Conservation (phyloP, 2,113 vertebrate genomes). For the Lophius piscatorius region DNA sequence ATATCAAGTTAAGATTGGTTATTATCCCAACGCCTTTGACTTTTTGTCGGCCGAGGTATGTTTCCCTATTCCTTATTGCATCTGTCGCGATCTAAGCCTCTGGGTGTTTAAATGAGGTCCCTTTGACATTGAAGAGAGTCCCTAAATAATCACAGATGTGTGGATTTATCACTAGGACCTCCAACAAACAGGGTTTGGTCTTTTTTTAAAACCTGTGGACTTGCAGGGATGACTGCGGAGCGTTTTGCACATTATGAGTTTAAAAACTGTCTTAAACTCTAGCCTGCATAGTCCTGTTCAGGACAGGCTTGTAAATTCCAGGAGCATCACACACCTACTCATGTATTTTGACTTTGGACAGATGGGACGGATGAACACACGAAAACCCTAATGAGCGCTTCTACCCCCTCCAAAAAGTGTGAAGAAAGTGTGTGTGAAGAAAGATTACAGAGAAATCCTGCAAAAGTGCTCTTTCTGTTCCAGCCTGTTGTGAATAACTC, state of each 20-base stretch:
- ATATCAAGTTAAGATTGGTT: neutral
- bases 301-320: constrained; percentile 58
- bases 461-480: neutral
- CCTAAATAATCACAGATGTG: constrained; percentile 34
- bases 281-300: constrained; percentile 15
- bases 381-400: no score
- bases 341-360: no score
- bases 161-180: neutral
- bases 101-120: constrained; percentile 6
- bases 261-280: constrained; percentile 2
- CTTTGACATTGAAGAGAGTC: constrained; percentile 4
- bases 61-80: constrained; percentile 54
- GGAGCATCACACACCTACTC: constrained; percentile 12
- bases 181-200: neutral
- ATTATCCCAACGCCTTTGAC: no score
- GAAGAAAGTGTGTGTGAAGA: no score
- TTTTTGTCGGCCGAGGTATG: constrained; percentile 54
- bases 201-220: neutral
- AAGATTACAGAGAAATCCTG: neutral
- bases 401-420: no score
- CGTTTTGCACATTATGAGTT: neutral
- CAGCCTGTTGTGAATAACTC: neutral
- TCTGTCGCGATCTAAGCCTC: constrained; percentile 52
- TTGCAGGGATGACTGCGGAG: neutral
- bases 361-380: no score